Base-by-base conservation (phyloP, 2,888 invertebrate species). In the Seladonia tumulorum region DNA sequence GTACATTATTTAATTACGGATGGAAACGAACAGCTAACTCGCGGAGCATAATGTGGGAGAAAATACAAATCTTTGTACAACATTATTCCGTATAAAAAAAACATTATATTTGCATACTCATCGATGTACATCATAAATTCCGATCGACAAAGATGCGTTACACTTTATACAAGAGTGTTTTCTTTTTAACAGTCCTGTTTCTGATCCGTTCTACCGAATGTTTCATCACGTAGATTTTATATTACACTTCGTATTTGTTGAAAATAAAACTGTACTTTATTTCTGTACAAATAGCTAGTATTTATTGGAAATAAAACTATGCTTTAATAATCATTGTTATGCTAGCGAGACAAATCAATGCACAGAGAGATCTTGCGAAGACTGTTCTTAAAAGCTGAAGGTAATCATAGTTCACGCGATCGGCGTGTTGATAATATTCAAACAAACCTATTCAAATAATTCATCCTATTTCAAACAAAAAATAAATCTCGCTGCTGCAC, bases 221-320 rank as follows among this genome's bases (percentile, higher is more conserved):
- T 22, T 68, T 80, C 68, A 29, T 68, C 66, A 63, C 45, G 25
- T 47, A 74, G 74, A 71, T 66, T 79, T 82, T 79, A 68, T 85
- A 83, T 85, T 72, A 76, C 75, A 78, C 16, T 72, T 84, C 53
- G 47, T 77, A 70, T 83, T 81, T 63, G 39, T 72, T 84, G 45
- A 76, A 63, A 81, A 79, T 79, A 76, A 86, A 78, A 76, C 74
- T 70, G 76, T 70, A 79, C 68, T 57, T 57, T 47, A 75, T 72
- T 76, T 83, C 76, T 83, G 70, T 42, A 77, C 74, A 84, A 77
- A 81, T 47, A 71, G 73, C 74, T 79, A 29, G 42, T 75, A 66
- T 78, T 78, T 78, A 81, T 70, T 82, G 60, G 74, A 81, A 74
- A 71, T 70, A 74, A 82, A 74, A 83, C 29, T 60, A 22, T 85